Evolutionary conservation across 30 jellyfish, hydroid and myxozoan genomes (phyloP), one percentile per base, ranked within the genome.

Genomic region (Hydractinia echinata): DNA sequence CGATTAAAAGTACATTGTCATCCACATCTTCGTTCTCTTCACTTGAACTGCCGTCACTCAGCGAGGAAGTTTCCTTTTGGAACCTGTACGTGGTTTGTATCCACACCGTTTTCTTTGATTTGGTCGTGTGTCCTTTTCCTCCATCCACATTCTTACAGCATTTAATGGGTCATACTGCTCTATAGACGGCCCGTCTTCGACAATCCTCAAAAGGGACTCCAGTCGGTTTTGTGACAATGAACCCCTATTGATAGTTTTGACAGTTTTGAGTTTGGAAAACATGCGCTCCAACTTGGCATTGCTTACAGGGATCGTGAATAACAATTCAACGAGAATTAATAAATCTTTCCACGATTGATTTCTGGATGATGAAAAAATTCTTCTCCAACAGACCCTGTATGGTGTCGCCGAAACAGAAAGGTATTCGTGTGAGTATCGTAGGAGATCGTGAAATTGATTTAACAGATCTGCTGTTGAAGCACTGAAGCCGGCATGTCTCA

Each of bases 231-330:
- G 39, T 7, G 84, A 16, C 83, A 79, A 18, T 20, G 86, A 16
- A 50, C 58, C 60, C 21, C 84, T 21, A 61, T 39, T n/a, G 39
- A n/a, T 50, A 16, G 83, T 79, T 79, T 79, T 76, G 11, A 76
- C 39, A 18, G 15, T 49, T 15, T 55, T 79, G 64, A 79, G 21
- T 44, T 79, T 79, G 54, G 84, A 79, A 61, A 79, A 79, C 86
- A 54, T 56, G 39, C 86, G 7, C 56, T 53, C 83, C 30, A 79
- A 66, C 53, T 79, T 79, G 13, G 86, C 85, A 66, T 79, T 79
- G 84, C 66, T 55, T 48, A 61, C 62, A 6, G 84, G 84, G 14
- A 73, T 73, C 11, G 84, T 76, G 78, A 76, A 76, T 18, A 76
- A 60, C 55, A 30, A 30, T 30, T 30, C 44, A 2, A 30, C 44